Conservation (phyloP, 2,888 invertebrate genomes). For the Anthophora plumipes region DNA sequence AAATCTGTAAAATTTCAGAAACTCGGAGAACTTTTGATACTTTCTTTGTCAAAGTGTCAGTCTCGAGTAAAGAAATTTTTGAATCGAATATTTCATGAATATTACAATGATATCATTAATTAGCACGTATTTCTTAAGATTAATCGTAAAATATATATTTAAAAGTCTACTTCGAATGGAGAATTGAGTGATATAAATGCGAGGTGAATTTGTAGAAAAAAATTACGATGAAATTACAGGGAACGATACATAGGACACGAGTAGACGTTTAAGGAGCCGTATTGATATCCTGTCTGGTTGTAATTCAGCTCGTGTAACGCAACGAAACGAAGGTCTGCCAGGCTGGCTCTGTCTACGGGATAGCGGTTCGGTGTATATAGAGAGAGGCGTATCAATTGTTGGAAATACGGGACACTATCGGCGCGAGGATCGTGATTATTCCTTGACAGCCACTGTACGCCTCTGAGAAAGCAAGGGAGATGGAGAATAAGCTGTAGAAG, state of each 20-base stretch:
- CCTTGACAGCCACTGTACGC: conserved; percentile 71
- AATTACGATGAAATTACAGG: neutral
- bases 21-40: too few relatives aligned
- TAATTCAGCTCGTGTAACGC: conserved; percentile 60
- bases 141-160: too few relatives aligned
- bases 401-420: conserved; percentile 74
- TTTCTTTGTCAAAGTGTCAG: too few relatives aligned
- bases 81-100: too few relatives aligned
- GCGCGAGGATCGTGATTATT: conserved; percentile 72
- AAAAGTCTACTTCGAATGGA: too few relatives aligned
- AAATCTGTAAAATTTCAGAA: too few relatives aligned
- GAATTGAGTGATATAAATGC: too few relatives aligned
- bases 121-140: too few relatives aligned
- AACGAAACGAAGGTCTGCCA: conserved; percentile 65
- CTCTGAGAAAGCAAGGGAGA: conserved; percentile 2
- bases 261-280: conserved; percentile 55
- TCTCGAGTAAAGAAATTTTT: too few relatives aligned
- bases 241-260: neutral
- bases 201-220: neutral
- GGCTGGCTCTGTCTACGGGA: conserved; percentile 34
- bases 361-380: conserved; percentile 38
- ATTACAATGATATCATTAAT: too few relatives aligned
- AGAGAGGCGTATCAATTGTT: conserved; percentile 72
- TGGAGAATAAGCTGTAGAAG: conserved; percentile 11
- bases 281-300: conserved; percentile 61